Evolutionary conservation across 2,113 vertebrate genomes (phyloP), one percentile per base, ranked within the genome.

Genomic region (Heterotis niloticus): DNA sequence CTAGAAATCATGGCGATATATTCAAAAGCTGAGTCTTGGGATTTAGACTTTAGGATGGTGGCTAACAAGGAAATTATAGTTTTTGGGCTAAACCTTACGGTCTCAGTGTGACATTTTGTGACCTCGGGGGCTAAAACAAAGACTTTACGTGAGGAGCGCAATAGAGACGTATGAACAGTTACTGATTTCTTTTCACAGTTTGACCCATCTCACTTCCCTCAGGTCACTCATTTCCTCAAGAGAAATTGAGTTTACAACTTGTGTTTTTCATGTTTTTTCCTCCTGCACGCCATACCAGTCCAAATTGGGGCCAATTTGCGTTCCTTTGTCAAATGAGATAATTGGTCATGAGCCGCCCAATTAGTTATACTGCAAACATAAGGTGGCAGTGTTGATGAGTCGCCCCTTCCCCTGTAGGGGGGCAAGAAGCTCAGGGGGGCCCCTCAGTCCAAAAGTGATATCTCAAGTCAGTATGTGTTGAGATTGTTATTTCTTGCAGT

Each of bases 361-460:
- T 88, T 81, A 83, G 77, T 51, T 82, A 78, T 88, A 90, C 73
- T 77, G 14, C 84, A 87, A 81, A 88, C 88, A 90, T 84, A 87
- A 85, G 89, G 83, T 80, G 59, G 72, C 77, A 78, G 84, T 88
- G 75, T 85, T 77, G 17, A 13, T 56, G 60, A 3, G 77, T 26
- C 13, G 67, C 26, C 16, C 5, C 44, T n/a, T 20, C 5, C 7
- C 14, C 20, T 62, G 34, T 44, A 44, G 34, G 34, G 7, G 34
- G 71, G 1, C 5, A 26, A 62, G 59, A 62, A 62, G 2, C 7
- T 11, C 2, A 20, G 14, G 34, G 34, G 34, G 34, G 3, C 34
- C 34, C 34, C 34, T 44, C 7, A 4, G 34, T 44, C 34, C 34
- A 44, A 2, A 44, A 44, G 3, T 44, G 34, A 44, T 44, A 44